These are phyloP conservation scores for Pristionchus arcanus DNA, from an alignment of 2,888 invertebrate species.

Conservation along the genomic window DNA sequence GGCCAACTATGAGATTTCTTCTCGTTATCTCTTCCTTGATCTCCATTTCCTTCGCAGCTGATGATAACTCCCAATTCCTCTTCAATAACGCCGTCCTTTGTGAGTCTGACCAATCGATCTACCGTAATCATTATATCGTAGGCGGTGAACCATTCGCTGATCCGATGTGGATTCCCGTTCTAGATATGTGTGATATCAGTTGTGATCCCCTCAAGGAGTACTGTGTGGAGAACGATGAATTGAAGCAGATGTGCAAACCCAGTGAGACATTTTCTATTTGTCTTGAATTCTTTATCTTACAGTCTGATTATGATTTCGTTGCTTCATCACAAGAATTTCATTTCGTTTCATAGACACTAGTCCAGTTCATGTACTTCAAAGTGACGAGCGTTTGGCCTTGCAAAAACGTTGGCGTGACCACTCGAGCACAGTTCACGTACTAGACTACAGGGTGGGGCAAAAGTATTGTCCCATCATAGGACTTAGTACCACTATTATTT, in stretches of 20 bases:
- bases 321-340: neutral
- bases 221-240: conserved; percentile 77
- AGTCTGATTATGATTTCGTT: too few relatives aligned
- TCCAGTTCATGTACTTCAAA: neutral
- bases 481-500: too few relatives aligned
- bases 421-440: neutral
- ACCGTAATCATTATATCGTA: conserved; percentile 54
- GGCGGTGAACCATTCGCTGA: conserved; percentile 76
- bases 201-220: conserved; percentile 72
- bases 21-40: neutral
- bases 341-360: neutral
- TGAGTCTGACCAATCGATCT: conserved; percentile 12
- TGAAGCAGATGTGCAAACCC: conserved; percentile 73
- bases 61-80: conserved; percentile 53
- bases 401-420: neutral
- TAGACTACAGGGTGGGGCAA: too few relatives aligned
- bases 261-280: conserved; percentile 60
- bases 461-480: too few relatives aligned
- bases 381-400: neutral
- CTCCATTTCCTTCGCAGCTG: neutral
- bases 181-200: conserved; percentile 72
- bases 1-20: neutral
- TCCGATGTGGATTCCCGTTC: conserved; percentile 77
- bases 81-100: conserved; percentile 49
- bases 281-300: neutral